Evolutionary conservation across 2,113 vertebrate species (phyloP).

Genomic region (Pituophis catenifer): DNA sequence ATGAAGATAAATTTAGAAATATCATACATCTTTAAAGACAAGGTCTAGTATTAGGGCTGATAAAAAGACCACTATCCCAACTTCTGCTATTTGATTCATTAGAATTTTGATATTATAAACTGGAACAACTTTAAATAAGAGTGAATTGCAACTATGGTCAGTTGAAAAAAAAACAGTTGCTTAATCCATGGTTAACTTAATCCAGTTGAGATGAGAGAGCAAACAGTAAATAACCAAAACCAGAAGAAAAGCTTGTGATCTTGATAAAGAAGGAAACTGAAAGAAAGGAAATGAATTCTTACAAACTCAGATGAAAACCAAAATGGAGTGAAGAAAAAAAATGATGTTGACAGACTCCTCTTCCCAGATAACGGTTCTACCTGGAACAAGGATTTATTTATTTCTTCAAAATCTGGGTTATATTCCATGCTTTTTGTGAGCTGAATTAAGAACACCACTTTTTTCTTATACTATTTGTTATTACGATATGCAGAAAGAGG

Average conservation of each 20-base stretch:
- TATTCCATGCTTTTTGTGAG: not conserved
- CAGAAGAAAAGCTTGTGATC: not conserved
- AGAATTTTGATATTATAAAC: not conserved
- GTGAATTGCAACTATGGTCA: not conserved
- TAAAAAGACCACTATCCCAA: not conserved
- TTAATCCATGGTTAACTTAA: not conserved
- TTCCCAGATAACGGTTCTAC: not conserved
- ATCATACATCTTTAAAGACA: constrained; percentile 22
- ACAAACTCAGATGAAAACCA: not conserved
- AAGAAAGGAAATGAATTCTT: not conserved
- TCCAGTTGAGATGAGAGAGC: not conserved
- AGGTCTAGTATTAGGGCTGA: not conserved
- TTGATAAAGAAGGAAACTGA: not conserved
- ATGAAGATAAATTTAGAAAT: constrained; percentile 5
- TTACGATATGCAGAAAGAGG: not conserved
- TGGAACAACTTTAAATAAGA: not conserved
- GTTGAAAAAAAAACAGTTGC: not conserved
- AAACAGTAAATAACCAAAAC: not conserved
- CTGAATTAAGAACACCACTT: not conserved
- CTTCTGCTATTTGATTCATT: not conserved
- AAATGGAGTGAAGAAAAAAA: not conserved
- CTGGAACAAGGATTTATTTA: not conserved
- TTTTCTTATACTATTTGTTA: not conserved
- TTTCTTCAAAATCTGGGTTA: not conserved
- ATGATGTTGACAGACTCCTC: not conserved